Evolutionary conservation across 2,797 vertebrate species (phyloP), one percentile per base, ranked within the genome.

Genomic region (Stomatorhinus walkeri): DNA sequence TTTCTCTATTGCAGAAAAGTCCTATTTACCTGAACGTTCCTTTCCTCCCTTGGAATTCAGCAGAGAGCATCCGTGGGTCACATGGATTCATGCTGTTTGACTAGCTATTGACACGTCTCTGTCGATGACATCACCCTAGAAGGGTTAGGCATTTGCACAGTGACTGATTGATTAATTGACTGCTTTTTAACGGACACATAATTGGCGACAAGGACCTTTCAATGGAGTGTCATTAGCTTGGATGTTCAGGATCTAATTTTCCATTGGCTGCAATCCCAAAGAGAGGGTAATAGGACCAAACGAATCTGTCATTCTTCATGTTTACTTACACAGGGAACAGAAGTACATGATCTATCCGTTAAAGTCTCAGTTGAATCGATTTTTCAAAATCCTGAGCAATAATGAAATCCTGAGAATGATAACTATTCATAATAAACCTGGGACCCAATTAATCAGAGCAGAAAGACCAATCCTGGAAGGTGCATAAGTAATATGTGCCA

Each of bases 151-250:
- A 96, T 97, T 97, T 96, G 96, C 96, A 96, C 96, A 96, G 94
- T 95, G 96, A 95, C 96, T 97, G 97, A 98, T 97, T 64, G 87
- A 98, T 97, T 64, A 36, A 87, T 87, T 98, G 97, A 99, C 97
- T 98, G 95, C 95, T 97, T 95, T 96, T 99, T 98, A 99, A 99
- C 98, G 97, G 97, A 98, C 98, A 98, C 94, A 96, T 98, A 98
- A 99, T 98, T 98, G 97, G 97, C 97, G 97, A 98, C 97, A 98
- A 98, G 98, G 97, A 97, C 96, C 96, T 98, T 97, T 95, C 96
- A 96, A 97, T 97, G 94, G 97, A 97, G 96, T 96, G 96, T 96
- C 96, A 96, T 95, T 96, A 95, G 95, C 94, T 95, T 93, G 94
- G 95, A 94, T 94, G 93, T 95, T 96, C 95, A 96, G 94, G 94